Conservation (phyloP, 2,888 invertebrate genomes). For the Nudaria mundana region DNA sequence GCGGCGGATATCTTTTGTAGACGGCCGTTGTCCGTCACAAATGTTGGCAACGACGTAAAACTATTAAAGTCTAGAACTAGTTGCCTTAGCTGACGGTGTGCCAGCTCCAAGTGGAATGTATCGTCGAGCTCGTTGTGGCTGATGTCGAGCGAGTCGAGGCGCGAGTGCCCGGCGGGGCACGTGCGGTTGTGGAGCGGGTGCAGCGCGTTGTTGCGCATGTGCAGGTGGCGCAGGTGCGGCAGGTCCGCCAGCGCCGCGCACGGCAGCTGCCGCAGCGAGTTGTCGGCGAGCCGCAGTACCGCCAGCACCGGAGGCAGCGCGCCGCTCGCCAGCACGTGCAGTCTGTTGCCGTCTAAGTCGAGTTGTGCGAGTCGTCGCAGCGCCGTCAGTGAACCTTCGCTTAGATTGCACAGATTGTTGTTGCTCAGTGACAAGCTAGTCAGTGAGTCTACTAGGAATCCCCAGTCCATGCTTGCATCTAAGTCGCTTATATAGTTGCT, state of each 20-base stretch:
- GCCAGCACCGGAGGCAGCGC: constrained; percentile 82
- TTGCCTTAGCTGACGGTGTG: constrained; percentile 85
- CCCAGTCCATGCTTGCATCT: constrained; percentile 82
- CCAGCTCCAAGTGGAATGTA: constrained; percentile 83
- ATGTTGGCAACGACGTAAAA: constrained; percentile 82
- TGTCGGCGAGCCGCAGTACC: constrained; percentile 84
- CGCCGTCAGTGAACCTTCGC: constrained; percentile 77
- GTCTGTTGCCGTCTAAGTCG: constrained; percentile 85
- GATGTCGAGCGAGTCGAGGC: constrained; percentile 88
- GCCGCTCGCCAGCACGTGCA: constrained; percentile 78
- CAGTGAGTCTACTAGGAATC: constrained; percentile 84
- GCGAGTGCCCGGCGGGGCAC: constrained; percentile 64
- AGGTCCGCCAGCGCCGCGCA: constrained; percentile 74
- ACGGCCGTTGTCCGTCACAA: constrained; percentile 83
- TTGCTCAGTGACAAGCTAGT: constrained; percentile 88
- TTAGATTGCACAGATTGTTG: constrained; percentile 83
- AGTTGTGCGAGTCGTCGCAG: constrained; percentile 81
- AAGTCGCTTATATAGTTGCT: constrained; percentile 85
- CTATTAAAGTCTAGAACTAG: constrained; percentile 89
- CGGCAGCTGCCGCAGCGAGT: constrained; percentile 83
- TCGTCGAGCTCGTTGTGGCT: constrained; percentile 88
- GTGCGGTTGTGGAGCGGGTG: constrained; percentile 35
- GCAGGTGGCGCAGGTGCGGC: constrained; percentile 83
- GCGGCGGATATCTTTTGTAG: constrained; percentile 88
- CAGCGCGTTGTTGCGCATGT: constrained; percentile 74